Conservation (phyloP, 2,888 invertebrate species). For the Timema cristinae region DNA sequence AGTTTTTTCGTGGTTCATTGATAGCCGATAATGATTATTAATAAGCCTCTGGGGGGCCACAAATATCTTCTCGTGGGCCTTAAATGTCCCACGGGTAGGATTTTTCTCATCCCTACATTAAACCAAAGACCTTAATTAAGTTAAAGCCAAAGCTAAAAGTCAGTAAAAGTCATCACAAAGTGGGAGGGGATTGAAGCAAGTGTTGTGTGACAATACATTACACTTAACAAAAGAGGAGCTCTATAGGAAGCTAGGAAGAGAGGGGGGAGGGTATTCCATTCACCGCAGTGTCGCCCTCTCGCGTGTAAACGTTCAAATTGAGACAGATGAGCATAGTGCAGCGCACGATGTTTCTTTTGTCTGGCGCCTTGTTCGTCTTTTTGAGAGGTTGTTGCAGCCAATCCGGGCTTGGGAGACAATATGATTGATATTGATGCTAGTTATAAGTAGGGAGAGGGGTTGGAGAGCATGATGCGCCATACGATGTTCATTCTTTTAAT, state of each 20-base stretch:
- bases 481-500: constrained; percentile 17
- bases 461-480: constrained; percentile 1
- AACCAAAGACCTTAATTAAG: no score
- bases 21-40: no score
- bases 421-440: constrained; percentile 17
- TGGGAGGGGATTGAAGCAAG: not conserved
- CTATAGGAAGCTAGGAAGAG: no score
- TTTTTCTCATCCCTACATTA: no score
- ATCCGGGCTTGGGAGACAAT: not conserved
- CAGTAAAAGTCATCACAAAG: not conserved
- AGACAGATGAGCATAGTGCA: constrained; percentile 12
- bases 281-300: constrained; percentile 8
- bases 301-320: constrained; percentile 17
- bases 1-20: no score
- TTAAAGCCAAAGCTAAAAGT: not conserved
- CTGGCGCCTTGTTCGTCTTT: not conserved
- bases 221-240: not conserved
- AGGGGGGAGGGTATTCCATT: not conserved
- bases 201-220: constrained; percentile 7
- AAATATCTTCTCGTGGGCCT: no score
- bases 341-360: not conserved
- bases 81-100: no score
- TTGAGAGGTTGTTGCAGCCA: not conserved
- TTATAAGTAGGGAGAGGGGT: not conserved
- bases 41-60: no score